A percentile compares a stretch with the other conserved stretches of the same genome.
Evolutionary conservation across 2,888 invertebrate genomes (phyloP).

Genomic region (Troides oblongomaculatus): DNA sequence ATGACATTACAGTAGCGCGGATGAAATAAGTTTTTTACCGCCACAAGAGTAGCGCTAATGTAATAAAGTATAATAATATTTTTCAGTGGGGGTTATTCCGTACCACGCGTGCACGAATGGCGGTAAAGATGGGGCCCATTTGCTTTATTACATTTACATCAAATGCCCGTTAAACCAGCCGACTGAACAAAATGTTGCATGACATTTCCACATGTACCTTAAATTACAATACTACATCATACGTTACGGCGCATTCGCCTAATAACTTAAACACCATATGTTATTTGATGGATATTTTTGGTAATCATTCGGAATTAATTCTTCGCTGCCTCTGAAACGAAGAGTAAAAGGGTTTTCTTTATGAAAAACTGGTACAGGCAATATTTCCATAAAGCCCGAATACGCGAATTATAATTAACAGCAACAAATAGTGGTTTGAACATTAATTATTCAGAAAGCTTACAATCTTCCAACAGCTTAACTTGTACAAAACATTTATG

Average conservation of each 20-base stretch:
- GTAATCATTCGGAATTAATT: background rate
- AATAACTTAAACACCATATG: constrained; percentile 19
- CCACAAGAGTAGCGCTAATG: constrained; percentile 26
- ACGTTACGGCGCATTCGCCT: constrained; percentile 16
- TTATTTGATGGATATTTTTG: background rate
- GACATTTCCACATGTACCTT: constrained; percentile 33
- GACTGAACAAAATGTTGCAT: constrained; percentile 62
- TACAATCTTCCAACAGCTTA: too few species aligned
- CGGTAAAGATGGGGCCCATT: constrained; percentile 50
- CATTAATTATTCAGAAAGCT: too few species aligned
- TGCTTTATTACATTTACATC: constrained; percentile 72
- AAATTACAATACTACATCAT: constrained; percentile 28
- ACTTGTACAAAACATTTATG: too few species aligned
- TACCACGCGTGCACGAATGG: constrained; percentile 20
- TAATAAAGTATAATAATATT: constrained; percentile 31
- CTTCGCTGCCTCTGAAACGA: background rate
- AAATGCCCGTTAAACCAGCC: constrained; percentile 61
- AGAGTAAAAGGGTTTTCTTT: background rate
- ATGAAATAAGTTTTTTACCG: constrained; percentile 18
- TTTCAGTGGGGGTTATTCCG: constrained; percentile 18
- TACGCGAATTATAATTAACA: too few species aligned
- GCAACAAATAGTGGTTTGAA: too few species aligned
- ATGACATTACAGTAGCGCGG: constrained; percentile 15
- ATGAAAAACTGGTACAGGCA: too few species aligned
- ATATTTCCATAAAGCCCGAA: too few species aligned